Evolutionary conservation across 2,797 vertebrate species (phyloP).

Genomic region (Orientallactaga sibirica): DNA sequence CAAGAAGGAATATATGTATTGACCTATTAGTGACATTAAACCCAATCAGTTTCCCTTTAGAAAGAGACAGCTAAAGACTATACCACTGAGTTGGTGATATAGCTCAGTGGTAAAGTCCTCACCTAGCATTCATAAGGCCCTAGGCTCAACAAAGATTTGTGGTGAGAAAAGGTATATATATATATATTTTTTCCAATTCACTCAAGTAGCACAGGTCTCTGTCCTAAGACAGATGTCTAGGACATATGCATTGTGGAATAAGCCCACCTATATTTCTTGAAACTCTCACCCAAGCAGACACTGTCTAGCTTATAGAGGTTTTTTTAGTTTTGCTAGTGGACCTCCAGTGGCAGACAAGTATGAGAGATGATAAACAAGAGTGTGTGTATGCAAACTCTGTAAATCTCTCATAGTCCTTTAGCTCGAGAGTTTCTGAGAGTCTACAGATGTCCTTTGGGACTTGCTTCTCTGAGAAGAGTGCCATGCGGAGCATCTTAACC

Average conservation of each 20-base stretch:
- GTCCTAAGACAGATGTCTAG: not conserved
- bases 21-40: not conserved
- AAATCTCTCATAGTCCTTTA: not conserved
- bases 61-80: not conserved
- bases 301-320: not conserved
- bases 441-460: not conserved
- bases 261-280: not conserved
- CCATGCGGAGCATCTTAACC: not conserved
- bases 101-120: too few relatives aligned
- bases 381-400: not conserved
- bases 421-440: not conserved
- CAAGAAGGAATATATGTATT: slow-evolving; percentile 10
- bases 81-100: too few relatives aligned
- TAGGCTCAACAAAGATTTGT: not conserved
- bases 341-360: not conserved
- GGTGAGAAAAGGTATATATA: not conserved
- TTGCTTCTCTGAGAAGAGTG: not conserved
- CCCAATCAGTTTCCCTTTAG: not conserved
- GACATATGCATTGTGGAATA: not conserved
- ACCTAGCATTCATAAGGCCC: too few relatives aligned
- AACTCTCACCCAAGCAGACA: not conserved
- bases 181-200: not conserved
- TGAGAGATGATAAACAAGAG: not conserved
- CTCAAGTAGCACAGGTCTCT: not conserved
- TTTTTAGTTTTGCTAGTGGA: not conserved